These are phyloP conservation scores for Tenrec ecaudatus DNA, from an alignment of 2,113 vertebrate genomes.

Conservation along the genomic window DNA sequence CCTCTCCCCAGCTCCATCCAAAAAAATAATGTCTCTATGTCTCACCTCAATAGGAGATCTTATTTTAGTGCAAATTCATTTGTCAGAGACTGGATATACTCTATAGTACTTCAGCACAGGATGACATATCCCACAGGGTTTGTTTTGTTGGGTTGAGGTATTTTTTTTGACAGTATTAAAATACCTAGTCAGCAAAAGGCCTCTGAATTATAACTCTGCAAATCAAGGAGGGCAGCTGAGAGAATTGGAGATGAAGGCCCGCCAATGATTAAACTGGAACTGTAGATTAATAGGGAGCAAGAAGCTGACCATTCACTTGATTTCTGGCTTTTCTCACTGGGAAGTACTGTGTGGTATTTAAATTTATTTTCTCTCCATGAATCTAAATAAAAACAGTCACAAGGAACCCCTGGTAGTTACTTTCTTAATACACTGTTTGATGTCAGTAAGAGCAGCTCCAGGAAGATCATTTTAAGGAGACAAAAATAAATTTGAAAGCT, in stretches of 20 bases:
- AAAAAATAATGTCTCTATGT: neutral
- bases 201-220: neutral
- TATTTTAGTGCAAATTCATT: neutral
- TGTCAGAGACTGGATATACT: neutral
- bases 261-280: neutral
- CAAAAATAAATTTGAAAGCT: neutral
- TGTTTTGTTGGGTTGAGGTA: too few relatives aligned
- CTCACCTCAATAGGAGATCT: constrained; percentile 9
- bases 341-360: neutral
- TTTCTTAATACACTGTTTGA: neutral
- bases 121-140: neutral
- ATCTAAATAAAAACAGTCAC: neutral
- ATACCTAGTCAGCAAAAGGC: neutral
- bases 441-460: neutral
- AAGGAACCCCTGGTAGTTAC: neutral
- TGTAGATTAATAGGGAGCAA: neutral
- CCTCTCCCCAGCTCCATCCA: neutral
- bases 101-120: neutral
- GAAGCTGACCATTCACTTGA: neutral
- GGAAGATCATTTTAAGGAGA: neutral
- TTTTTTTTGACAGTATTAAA: neutral
- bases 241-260: neutral
- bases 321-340: constrained; percentile 1
- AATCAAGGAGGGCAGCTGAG: neutral
- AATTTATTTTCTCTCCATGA: neutral